A percentile compares a stretch with the other conserved stretches of the same genome.
These are phyloP conservation scores for Pipistrellus kuhlii DNA, from an alignment of 2,797 vertebrate species.

Conservation along the genomic window DNA sequence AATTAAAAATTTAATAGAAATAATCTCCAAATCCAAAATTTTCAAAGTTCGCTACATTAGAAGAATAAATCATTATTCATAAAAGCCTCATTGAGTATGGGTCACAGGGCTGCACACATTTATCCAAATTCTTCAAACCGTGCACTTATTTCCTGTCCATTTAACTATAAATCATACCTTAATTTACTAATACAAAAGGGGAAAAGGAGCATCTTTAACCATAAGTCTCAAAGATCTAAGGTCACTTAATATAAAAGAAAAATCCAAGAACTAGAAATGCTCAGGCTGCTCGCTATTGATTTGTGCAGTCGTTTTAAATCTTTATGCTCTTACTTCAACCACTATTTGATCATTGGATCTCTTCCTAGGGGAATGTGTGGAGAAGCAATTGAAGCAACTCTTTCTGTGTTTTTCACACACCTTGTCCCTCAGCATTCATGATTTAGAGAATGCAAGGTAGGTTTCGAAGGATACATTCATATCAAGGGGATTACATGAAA, in stretches of 20 bases:
- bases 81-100: neutral
- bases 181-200: neutral
- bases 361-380: conserved; percentile 25
- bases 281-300: conserved; percentile 45
- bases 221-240: neutral
- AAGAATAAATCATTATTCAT: conserved; percentile 32
- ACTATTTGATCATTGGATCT: conserved; percentile 53
- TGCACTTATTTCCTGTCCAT: neutral
- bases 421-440: conserved; percentile 58
- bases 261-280: neutral
- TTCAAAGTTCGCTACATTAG: neutral
- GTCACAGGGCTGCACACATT: neutral
- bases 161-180: neutral
- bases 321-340: conserved; percentile 34
- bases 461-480: conserved; percentile 24
- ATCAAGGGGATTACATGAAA: conserved; percentile 70
- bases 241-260: neutral
- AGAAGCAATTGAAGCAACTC: conserved; percentile 36
- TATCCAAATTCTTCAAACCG: neutral
- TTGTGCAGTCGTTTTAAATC: conserved; percentile 29
- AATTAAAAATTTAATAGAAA: neutral
- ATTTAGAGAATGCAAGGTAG: conserved; percentile 63
- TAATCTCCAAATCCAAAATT: neutral
- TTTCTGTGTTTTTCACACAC: conserved; percentile 37
- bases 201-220: neutral